Conservation (phyloP, 2,113 vertebrate species). For the Sisor rabdophorus region DNA sequence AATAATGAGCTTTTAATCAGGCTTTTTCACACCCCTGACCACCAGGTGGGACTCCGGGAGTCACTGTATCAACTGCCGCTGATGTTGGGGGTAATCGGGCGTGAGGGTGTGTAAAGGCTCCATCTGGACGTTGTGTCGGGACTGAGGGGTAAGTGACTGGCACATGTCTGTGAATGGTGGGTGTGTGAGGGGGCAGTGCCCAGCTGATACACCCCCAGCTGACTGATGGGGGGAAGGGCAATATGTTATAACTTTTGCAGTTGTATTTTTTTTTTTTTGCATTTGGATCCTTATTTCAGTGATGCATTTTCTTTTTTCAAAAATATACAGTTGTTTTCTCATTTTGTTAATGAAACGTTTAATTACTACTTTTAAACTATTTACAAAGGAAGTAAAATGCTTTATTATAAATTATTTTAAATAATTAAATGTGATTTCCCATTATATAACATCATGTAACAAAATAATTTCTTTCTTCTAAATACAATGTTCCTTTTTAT, state of each 20-base stretch:
- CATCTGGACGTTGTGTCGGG: conserved; percentile 83
- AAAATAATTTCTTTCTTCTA: background rate
- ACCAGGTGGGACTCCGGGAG: conserved; percentile 77
- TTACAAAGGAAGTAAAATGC: too few relatives aligned
- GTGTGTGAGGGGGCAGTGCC: conserved; percentile 60
- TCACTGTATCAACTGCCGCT: conserved; percentile 95
- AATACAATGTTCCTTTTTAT: too few relatives aligned
- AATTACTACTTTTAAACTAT: too few relatives aligned
- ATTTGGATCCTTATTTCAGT: background rate
- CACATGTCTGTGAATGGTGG: conserved; percentile 53
- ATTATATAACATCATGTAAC: background rate
- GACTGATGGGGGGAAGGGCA: background rate
- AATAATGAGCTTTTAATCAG: conserved; percentile 74
- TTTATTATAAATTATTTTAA: too few relatives aligned
- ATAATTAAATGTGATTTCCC: background rate
- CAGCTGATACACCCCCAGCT: conserved; percentile 41
- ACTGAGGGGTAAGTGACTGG: conserved; percentile 35
- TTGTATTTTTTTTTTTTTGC: background rate
- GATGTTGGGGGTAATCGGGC: conserved; percentile 95
- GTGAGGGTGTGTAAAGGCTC: conserved; percentile 83
- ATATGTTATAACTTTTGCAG: background rate
- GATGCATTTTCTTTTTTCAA: background rate
- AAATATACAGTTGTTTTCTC: background rate
- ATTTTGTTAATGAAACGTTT: background rate
- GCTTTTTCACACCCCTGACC: conserved; percentile 78